Base-by-base conservation (phyloP, 2,113 vertebrate species). In the Alligator sinensis region DNA sequence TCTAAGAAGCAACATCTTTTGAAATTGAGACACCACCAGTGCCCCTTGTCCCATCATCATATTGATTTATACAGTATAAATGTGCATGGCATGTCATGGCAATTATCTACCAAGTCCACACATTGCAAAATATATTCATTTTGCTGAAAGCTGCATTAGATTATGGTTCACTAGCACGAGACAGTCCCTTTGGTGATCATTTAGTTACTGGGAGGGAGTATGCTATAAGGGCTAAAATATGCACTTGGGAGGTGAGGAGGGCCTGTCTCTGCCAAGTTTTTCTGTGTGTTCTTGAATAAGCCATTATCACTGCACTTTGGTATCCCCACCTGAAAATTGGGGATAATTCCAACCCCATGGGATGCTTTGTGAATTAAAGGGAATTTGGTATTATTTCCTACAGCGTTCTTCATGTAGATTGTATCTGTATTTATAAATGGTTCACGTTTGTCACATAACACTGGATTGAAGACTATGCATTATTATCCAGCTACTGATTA, bases 21-120 rank as follows among this genome's bases (percentile, higher is more conserved):
- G 84, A 89, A 89, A 60, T 12, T 14, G 54, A 84, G 75, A 17
- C 6, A 16, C 11, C 11, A 47, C 19, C 47, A 11, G 24, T 74
- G 34, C 34, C 21, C 6, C 24, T 6, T 74, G 47, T 74, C 22
- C 34, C 64, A 72, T 17, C 1, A 2, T 9, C 79, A n/a, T 0
- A 0, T 2, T 77, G 60, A 5, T 21, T 90, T 25, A 63, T 25
- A 28, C 0, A 0, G 15, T 6, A 11, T 58, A 30, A n/a, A 25
- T 8, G 30, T 55, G 15, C 28, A 25, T 9, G 62, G 5, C 30
- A n/a, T 28, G 57, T 61, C 70, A 58, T 0, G 1, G 28, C n/a
- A 89, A 68, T 47, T 61, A 68, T 1, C 13, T 1, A 1, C 58
- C 76, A 38, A 82, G 34, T 64, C 54, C 63, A 27, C 60, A 28